Evolutionary conservation across 2,888 invertebrate genomes (phyloP).

Genomic region (Tetrapedia diversipes): DNA sequence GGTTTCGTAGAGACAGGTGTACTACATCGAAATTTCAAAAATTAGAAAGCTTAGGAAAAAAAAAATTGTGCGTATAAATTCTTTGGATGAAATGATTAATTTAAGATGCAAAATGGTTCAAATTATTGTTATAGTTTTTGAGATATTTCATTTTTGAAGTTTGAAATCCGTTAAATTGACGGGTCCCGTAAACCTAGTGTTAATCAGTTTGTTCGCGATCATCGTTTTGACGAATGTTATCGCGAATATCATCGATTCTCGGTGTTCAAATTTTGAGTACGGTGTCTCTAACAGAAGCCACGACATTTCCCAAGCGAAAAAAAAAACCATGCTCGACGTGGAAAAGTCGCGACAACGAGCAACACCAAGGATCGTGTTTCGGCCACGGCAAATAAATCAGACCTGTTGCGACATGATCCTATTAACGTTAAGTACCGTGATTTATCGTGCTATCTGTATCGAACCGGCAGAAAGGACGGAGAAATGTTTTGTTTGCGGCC

Average conservation of each 20-base stretch:
- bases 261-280: neutral
- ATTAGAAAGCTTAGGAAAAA: no score
- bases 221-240: no score
- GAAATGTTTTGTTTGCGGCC: slow-evolving; percentile 39
- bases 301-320: neutral
- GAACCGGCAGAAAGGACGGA: slow-evolving; percentile 29
- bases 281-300: neutral
- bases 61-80: no score
- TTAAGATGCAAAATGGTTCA: no score
- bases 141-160: no score
- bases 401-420: slow-evolving; percentile 55
- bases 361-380: slow-evolving; percentile 29
- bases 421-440: slow-evolving; percentile 56
- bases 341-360: neutral
- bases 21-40: no score
- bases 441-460: slow-evolving; percentile 41
- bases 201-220: no score
- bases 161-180: no score
- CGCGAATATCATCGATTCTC: neutral
- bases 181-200: no score
- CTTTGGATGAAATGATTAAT: no score
- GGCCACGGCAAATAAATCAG: slow-evolving; percentile 51
- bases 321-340: slow-evolving; percentile 11
- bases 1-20: no score
- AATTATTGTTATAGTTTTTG: no score